phyloP scores from a whole-genome alignment of 2,113 vertebrate genomes.

The Apteryx owenii region DNA sequence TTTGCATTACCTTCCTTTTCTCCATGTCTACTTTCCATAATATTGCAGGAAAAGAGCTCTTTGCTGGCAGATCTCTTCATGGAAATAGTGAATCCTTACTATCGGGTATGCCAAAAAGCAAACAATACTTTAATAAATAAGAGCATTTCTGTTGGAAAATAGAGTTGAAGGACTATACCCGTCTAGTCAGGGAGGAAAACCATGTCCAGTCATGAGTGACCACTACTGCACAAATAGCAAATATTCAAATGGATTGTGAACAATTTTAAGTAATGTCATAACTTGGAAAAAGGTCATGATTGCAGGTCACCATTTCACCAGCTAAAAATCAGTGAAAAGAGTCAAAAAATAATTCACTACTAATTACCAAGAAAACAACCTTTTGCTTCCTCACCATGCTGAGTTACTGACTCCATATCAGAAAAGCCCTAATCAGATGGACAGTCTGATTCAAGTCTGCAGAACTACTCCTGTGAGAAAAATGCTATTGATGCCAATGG shows the following conservation, averaged over 20 bases:
- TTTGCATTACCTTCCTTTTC: neutral
- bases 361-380: neutral
- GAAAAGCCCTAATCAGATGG: neutral
- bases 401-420: neutral
- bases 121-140: conserved; percentile 26
- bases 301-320: neutral
- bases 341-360: neutral
- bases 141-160: neutral
- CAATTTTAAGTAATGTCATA: neutral
- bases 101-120: neutral
- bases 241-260: neutral
- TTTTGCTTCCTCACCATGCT: neutral
- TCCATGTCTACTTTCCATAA: neutral
- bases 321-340: neutral
- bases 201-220: neutral
- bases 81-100: conserved; percentile 1
- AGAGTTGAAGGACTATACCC: neutral
- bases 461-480: neutral
- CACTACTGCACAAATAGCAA: neutral
- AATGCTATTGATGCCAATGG: neutral
- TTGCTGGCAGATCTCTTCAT: neutral
- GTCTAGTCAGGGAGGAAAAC: neutral
- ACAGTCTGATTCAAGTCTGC: neutral
- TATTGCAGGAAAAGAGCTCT: neutral
- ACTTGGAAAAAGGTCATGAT: neutral